These are phyloP conservation scores for Drosophila leonis DNA, from an alignment of 2,888 invertebrate genomes.

Conservation along the genomic window DNA sequence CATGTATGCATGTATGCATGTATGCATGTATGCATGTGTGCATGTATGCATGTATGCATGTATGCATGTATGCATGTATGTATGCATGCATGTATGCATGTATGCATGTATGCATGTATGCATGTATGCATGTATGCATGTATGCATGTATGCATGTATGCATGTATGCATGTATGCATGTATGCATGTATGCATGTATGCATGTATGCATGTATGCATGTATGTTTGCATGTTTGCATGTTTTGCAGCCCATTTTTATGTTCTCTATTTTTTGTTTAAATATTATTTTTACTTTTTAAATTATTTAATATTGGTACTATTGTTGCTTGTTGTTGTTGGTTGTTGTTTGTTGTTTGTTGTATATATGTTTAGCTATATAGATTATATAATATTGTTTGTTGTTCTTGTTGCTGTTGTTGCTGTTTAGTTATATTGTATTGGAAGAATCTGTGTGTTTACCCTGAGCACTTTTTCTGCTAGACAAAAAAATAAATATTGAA, in stretches of 20 bases:
- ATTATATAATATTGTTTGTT: slow-evolving; percentile 49
- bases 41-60: too few species aligned
- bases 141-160: slow-evolving; percentile 15
- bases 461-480: slow-evolving; percentile 85
- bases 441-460: slow-evolving; percentile 86
- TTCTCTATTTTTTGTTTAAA: neutral
- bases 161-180: neutral
- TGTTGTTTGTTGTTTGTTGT: slow-evolving; percentile 29
- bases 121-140: slow-evolving; percentile 3
- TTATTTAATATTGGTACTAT: slow-evolving; percentile 67
- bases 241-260: slow-evolving; percentile 31
- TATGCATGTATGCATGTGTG: too few species aligned
- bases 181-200: slow-evolving; percentile 16
- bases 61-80: neutral
- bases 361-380: slow-evolving; percentile 39
- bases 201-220: slow-evolving; percentile 1
- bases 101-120: too few species aligned
- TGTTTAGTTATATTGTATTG: slow-evolving; percentile 80
- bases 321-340: slow-evolving; percentile 56
- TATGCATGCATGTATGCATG: slow-evolving; percentile 20
- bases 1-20: slow-evolving; percentile 19
- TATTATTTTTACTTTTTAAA: slow-evolving; percentile 36
- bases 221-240: too few species aligned
- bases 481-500: slow-evolving; percentile 31
- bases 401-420: slow-evolving; percentile 54